These are phyloP conservation scores for Brachionus calyciflorus DNA, from an alignment of 1,140 invertebrate genomes.

Conservation along the genomic window DNA sequence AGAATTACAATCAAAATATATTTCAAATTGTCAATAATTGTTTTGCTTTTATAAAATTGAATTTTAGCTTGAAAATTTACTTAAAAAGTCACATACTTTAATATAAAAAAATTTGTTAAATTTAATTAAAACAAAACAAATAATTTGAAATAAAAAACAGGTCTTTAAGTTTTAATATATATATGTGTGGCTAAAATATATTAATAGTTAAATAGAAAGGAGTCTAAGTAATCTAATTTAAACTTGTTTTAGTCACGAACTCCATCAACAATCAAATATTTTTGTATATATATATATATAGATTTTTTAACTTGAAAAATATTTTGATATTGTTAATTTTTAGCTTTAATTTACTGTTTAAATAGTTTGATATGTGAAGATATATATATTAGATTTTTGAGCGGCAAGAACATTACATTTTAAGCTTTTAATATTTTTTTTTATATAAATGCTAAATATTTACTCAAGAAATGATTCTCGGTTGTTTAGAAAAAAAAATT, in stretches of 20 bases:
- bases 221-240: conserved; percentile 28
- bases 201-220: too few species aligned
- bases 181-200: too few species aligned
- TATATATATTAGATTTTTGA: too few species aligned
- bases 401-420: too few species aligned
- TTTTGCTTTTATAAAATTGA: conserved; percentile 28
- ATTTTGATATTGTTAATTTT: not conserved
- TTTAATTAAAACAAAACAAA: conserved; percentile 44
- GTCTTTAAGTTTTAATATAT: conserved; percentile 22
- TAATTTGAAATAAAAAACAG: not conserved
- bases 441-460: too few species aligned
- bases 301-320: conserved; percentile 16
- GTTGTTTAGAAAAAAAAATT: too few species aligned
- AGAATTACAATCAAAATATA: conserved; percentile 16
- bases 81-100: conserved; percentile 34
- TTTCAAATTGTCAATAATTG: conserved; percentile 41
- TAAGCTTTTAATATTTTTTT: too few species aligned
- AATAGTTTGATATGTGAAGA: too few species aligned
- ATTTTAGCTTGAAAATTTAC: not conserved
- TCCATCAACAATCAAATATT: conserved; percentile 34
- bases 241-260: conserved; percentile 42
- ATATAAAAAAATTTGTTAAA: not conserved
- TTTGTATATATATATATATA: too few species aligned
- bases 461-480: too few species aligned
- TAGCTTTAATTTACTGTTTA: conserved; percentile 30